Conservation (phyloP, 2,113 vertebrate genomes). For the Xiphophorus hellerii region DNA sequence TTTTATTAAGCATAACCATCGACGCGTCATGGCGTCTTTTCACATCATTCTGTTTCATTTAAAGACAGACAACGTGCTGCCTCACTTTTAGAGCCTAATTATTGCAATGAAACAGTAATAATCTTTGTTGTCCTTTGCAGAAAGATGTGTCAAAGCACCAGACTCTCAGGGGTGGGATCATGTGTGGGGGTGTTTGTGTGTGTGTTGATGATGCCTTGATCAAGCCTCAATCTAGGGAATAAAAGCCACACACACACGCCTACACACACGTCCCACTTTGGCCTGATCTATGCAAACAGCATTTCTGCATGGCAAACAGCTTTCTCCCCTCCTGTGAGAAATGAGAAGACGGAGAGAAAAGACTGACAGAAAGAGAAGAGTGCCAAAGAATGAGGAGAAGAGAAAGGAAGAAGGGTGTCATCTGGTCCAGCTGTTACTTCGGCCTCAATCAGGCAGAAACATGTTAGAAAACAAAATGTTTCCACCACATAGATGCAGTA, state of each 20-base stretch:
- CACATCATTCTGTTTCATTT: too few species aligned
- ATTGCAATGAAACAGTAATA: neutral
- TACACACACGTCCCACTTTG: constrained; percentile 54
- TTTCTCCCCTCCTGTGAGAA: constrained; percentile 27
- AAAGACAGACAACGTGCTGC: too few species aligned
- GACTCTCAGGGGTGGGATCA: constrained; percentile 30
- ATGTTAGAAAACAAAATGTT: neutral
- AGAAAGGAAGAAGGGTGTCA: neutral
- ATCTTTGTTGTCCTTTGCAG: constrained; percentile 63
- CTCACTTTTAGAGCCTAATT: too few species aligned
- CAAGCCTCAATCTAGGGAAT: constrained; percentile 63
- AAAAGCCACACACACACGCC: constrained; percentile 36
- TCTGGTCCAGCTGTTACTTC: constrained; percentile 1
- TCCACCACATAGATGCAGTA: neutral
- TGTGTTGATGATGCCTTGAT: constrained; percentile 61
- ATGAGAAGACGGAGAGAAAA: constrained; percentile 13
- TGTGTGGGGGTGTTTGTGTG: constrained; percentile 1
- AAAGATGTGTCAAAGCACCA: constrained; percentile 42
- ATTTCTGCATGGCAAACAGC: constrained; percentile 72
- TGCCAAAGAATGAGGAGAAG: constrained; percentile 7
- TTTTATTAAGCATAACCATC: too few species aligned
- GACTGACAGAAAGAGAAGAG: constrained; percentile 11
- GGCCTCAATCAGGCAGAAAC: neutral
- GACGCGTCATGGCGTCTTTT: too few species aligned
- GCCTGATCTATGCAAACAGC: constrained; percentile 70